Percentiles rank a stretch among this genome's conserved stretches.
Conservation (phyloP, 2,888 invertebrate genomes). For the Stenodema calcarata region DNA sequence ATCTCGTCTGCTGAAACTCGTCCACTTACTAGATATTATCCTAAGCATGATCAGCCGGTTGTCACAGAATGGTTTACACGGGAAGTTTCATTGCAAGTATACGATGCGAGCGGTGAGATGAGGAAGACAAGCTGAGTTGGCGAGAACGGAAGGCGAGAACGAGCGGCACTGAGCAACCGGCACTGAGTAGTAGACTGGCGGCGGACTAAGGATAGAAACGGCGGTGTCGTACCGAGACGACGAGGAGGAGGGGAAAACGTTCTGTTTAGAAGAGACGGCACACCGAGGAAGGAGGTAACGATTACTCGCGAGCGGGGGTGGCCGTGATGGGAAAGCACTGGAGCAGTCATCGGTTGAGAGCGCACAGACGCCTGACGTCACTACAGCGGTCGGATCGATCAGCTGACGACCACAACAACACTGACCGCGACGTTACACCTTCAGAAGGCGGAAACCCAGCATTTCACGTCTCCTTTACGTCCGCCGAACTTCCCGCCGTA, state of each 20-base stretch:
- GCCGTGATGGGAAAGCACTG: not conserved
- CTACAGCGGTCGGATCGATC: constrained; percentile 1
- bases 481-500: not conserved
- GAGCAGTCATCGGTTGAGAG: not conserved
- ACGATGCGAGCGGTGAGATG: not conserved
- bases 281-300: not conserved
- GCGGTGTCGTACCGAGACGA: not conserved
- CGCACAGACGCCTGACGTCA: not conserved
- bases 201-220: constrained; percentile 30
- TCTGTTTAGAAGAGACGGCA: not conserved
- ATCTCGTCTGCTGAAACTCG: constrained; percentile 51
- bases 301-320: not conserved
- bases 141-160: not conserved
- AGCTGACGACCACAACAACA: constrained; percentile 13
- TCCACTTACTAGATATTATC: constrained; percentile 52
- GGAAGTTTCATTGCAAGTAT: constrained; percentile 1
- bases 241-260: not conserved
- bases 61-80: not conserved
- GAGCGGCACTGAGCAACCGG: not conserved
- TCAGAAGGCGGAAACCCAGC: not conserved
- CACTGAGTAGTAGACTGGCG: constrained; percentile 13
- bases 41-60: constrained; percentile 44
- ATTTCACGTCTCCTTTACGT: not conserved
- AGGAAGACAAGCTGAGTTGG: not conserved
- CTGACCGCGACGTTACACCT: not conserved